These are phyloP conservation scores for Dryoscopus gambensis DNA, from an alignment of 2,113 vertebrate genomes.

Conservation along the genomic window DNA sequence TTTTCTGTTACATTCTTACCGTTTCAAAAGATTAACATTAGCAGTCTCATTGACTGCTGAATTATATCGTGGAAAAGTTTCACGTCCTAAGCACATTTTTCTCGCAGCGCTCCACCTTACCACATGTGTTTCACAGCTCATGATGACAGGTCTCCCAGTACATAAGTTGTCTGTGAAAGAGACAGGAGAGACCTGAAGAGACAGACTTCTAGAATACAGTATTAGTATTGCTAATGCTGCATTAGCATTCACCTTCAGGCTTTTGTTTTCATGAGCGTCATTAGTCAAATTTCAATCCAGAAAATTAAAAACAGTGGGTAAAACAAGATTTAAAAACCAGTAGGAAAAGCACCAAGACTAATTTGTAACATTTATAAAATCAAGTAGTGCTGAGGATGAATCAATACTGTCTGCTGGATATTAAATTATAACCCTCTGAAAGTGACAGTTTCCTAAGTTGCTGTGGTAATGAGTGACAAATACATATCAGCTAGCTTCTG, in stretches of 20 bases:
- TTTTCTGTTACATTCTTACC: background rate
- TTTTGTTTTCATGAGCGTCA: background rate
- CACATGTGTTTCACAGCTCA: background rate
- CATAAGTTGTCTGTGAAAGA: background rate
- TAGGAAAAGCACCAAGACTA: background rate
- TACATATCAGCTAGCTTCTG: background rate
- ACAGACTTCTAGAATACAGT: background rate
- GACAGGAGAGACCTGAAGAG: background rate
- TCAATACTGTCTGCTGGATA: background rate
- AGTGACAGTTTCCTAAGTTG: background rate
- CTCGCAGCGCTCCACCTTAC: background rate
- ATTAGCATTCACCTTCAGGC: background rate
- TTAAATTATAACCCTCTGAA: background rate
- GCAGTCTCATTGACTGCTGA: background rate
- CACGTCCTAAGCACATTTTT: background rate
- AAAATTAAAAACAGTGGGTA: background rate
- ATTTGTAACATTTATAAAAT: background rate
- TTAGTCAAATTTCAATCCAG: background rate
- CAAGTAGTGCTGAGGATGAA: rapidly evolving
- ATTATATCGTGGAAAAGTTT: background rate
- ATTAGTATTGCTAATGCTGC: background rate
- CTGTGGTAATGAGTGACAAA: background rate
- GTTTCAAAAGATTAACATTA: background rate
- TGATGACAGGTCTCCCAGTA: background rate
- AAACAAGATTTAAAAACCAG: background rate